Evolutionary conservation across 1,140 invertebrate species (phyloP).

Genomic region (Hermatobates lingyangjiaoensis): DNA sequence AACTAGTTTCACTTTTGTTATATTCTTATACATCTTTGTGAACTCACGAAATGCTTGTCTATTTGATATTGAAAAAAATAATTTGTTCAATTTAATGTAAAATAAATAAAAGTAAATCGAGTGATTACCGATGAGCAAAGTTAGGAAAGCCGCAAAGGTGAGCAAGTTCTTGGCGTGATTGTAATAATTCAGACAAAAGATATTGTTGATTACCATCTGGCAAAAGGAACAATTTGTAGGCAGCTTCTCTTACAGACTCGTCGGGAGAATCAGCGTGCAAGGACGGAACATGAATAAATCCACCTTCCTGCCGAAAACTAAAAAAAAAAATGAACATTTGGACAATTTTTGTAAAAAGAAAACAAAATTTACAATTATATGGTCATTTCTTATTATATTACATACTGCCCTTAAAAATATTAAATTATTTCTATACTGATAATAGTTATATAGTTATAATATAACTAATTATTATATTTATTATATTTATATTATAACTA

Average conservation of each 20-base stretch:
- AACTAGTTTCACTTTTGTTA: no score
- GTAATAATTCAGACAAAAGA: slow-evolving; percentile 49
- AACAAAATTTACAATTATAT: no score
- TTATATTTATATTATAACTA: no score
- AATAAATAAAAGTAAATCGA: slow-evolving; percentile 5
- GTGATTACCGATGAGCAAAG: slow-evolving; percentile 55
- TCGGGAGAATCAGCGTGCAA: slow-evolving; percentile 65
- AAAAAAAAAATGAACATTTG: slow-evolving; percentile 12
- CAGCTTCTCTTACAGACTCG: slow-evolving; percentile 62
- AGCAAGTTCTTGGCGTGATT: slow-evolving; percentile 55
- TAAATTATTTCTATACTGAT: no score
- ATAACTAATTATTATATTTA: no score
- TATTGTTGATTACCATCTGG: slow-evolving; percentile 59
- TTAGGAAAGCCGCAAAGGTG: slow-evolving; percentile 68
- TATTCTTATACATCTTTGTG: no score
- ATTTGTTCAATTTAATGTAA: slow-evolving; percentile 8
- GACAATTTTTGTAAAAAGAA: no score
- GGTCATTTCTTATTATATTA: no score
- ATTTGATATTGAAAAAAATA: slow-evolving; percentile 13
- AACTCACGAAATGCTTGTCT: no score
- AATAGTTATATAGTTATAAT: no score
- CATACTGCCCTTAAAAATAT: no score
- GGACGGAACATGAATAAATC: slow-evolving; percentile 52
- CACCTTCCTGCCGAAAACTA: slow-evolving; percentile 54
- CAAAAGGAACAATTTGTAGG: slow-evolving; percentile 69